Percentiles rank a stretch among this genome's conserved stretches.
Evolutionary conservation across 2,113 vertebrate genomes (phyloP).

Genomic region (Gobius niger): DNA sequence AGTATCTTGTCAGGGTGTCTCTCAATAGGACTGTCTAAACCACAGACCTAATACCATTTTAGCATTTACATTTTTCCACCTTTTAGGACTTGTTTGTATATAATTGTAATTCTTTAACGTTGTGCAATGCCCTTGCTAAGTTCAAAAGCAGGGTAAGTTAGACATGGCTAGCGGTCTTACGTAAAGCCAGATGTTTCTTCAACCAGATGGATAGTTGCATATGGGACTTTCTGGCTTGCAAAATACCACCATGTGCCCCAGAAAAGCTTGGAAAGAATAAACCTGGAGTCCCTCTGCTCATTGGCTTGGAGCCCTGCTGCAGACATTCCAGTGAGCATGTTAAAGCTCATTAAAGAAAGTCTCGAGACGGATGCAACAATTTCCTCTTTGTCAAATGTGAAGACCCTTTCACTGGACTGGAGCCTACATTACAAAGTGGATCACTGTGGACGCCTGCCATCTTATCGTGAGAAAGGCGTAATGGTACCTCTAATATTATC

Average conservation of each 20-base stretch:
- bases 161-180: constrained; percentile 6
- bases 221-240: constrained; percentile 1
- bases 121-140: background rate
- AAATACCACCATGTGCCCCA: background rate
- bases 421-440: constrained; percentile 8
- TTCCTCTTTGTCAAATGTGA: constrained; percentile 33
- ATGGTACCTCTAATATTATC: constrained; percentile 34
- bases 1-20: background rate
- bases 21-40: background rate
- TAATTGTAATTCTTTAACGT: background rate
- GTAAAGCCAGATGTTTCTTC: constrained; percentile 20
- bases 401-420: constrained; percentile 19
- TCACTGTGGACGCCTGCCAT: constrained; percentile 18
- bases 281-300: constrained; percentile 12
- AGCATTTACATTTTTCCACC: too few species aligned
- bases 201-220: background rate
- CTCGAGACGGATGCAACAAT: constrained; percentile 9
- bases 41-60: background rate
- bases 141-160: constrained; percentile 1
- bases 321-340: constrained; percentile 7
- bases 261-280: background rate
- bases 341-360: background rate
- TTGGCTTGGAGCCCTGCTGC: background rate
- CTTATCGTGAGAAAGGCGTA: background rate
- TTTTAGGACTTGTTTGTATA: background rate